Percentiles rank a stretch among this genome's conserved stretches.
Evolutionary conservation across 2,888 invertebrate species (phyloP).

Genomic region (Plemyria rubiginata): DNA sequence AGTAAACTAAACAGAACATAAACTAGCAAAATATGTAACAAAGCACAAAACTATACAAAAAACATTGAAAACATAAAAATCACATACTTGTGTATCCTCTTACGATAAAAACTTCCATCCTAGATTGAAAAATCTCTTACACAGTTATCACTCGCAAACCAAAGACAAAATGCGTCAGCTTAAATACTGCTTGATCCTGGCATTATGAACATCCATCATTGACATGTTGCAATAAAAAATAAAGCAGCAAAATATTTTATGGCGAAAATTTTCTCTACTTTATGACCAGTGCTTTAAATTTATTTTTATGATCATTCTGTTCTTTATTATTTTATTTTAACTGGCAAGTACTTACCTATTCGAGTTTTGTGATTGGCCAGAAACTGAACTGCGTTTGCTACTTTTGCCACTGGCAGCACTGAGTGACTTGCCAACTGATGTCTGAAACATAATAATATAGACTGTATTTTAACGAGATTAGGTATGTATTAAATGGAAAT

Average conservation of each 20-base stretch:
- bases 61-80: conserved; percentile 47
- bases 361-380: conserved; percentile 75
- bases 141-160: conserved; percentile 70
- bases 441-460: conserved; percentile 53
- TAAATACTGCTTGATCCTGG: conserved; percentile 44
- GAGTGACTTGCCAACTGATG: conserved; percentile 77
- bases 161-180: conserved; percentile 76
- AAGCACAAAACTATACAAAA: conserved; percentile 64
- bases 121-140: conserved; percentile 38
- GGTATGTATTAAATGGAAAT: neutral
- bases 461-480: neutral
- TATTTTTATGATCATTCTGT: conserved; percentile 38
- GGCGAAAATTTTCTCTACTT: conserved; percentile 56
- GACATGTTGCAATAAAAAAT: conserved; percentile 65
- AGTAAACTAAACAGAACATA: conserved; percentile 48
- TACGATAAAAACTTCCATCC: conserved; percentile 46
- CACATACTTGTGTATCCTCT: conserved; percentile 79
- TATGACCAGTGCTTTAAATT: conserved; percentile 46
- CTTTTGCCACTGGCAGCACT: conserved; percentile 77
- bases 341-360: conserved; percentile 69
- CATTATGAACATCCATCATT: conserved; percentile 36
- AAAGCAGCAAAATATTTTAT: conserved; percentile 79
- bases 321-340: conserved; percentile 26
- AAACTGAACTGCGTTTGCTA: conserved; percentile 79
- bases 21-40: conserved; percentile 62